These are phyloP conservation scores for Ciconia nigra DNA, from an alignment of 2,797 vertebrate species.

Conservation along the genomic window DNA sequence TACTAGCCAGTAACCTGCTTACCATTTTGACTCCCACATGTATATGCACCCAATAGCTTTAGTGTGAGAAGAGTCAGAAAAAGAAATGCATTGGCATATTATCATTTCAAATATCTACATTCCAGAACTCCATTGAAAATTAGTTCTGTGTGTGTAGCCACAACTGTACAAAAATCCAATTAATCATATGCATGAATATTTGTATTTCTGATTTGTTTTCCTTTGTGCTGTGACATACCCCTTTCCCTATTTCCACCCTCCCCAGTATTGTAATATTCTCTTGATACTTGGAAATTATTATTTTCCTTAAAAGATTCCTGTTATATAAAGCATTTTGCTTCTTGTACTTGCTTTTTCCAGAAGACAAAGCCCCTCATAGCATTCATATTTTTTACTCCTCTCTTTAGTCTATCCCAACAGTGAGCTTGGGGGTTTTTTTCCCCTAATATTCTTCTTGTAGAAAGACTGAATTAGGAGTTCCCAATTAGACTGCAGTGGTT, in stretches of 20 bases:
- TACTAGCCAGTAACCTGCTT: not conserved
- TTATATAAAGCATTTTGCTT: not conserved
- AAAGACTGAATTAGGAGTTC: conserved; percentile 31
- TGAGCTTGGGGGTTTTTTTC: not conserved
- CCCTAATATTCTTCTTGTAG: not conserved
- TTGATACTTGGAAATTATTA: not conserved
- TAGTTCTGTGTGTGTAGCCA: not conserved
- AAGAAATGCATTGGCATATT: not conserved
- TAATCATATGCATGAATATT: not conserved
- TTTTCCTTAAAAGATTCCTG: not conserved
- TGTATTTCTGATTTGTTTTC: not conserved
- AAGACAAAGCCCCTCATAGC: not conserved
- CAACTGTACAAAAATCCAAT: not conserved
- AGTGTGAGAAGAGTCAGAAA: not conserved
- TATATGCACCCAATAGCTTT: not conserved
- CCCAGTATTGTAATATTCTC: not conserved
- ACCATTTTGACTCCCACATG: not conserved
- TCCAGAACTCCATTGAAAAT: not conserved
- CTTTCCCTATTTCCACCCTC: not conserved
- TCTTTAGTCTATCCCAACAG: not conserved
- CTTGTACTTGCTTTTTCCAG: not conserved
- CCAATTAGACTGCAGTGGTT: conserved; percentile 30
- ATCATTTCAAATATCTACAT: not conserved
- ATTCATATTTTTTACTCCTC: not conserved
- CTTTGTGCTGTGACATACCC: not conserved